Conservation (phyloP, 2,113 vertebrate species). For the Ceyx melanurus region DNA sequence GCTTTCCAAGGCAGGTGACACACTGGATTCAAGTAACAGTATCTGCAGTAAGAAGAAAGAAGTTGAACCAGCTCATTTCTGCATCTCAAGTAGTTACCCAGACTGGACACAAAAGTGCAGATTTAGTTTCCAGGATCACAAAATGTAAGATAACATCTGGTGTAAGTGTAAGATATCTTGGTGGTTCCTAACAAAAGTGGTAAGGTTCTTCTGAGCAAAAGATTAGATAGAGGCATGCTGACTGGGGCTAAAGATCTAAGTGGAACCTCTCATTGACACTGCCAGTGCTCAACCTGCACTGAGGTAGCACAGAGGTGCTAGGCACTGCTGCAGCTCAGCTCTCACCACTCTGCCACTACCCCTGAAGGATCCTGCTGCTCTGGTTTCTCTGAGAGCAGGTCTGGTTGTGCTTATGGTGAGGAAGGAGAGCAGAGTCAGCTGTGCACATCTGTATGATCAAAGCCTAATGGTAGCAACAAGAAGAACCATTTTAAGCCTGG, state of each 20-base stretch:
- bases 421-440: background rate
- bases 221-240: background rate
- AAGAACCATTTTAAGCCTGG: background rate
- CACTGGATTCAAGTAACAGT: background rate
- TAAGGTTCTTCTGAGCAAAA: background rate
- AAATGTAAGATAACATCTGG: no score
- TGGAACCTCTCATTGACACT: background rate
- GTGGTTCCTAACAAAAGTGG: background rate
- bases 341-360: accelerated
- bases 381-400: background rate
- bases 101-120: accelerated
- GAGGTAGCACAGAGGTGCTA: background rate
- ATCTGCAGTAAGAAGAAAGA: background rate
- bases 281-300: accelerated
- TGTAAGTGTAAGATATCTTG: background rate
- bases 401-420: background rate
- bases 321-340: background rate
- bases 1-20: background rate
- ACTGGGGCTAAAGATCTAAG: background rate
- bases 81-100: background rate
- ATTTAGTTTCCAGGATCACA: background rate
- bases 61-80: background rate
- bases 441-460: background rate
- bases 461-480: background rate
- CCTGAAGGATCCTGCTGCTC: background rate